These are phyloP conservation scores for Cavia aperea DNA, from an alignment of 2,113 vertebrate genomes.

Conservation along the genomic window DNA sequence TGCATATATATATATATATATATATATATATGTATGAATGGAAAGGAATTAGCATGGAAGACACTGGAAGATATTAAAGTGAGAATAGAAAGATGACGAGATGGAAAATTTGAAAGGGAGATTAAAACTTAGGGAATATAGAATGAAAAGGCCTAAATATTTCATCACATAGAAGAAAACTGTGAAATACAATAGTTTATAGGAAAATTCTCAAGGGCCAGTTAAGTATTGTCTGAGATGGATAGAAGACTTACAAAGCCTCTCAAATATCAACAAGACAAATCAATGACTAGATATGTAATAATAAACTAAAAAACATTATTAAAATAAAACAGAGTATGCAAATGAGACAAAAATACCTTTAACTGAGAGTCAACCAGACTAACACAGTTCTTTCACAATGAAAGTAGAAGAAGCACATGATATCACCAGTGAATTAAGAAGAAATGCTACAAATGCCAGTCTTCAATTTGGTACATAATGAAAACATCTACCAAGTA, in stretches of 20 bases:
- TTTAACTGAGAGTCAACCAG: neutral
- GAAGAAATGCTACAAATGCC: neutral
- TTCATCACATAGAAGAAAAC: neutral
- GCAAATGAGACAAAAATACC: neutral
- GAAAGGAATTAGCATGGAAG: neutral
- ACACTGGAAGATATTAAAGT: neutral
- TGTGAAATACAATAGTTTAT: neutral
- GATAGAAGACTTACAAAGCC: neutral
- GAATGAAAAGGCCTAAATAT: neutral
- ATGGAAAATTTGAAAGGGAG: neutral
- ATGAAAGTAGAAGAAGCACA: neutral
- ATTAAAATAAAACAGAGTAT: neutral
- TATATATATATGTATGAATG: neutral
- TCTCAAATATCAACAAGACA: neutral
- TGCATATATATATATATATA: neutral
- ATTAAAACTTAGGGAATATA: neutral
- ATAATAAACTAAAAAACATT: neutral
- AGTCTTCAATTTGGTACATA: neutral
- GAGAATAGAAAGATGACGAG: neutral
- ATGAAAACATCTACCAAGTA: neutral
- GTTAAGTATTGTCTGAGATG: neutral
- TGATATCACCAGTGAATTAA: neutral
- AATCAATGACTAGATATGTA: neutral
- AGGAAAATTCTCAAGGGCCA: neutral
- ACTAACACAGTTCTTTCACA: neutral